phyloP scores from a whole-genome alignment of 2,888 invertebrate species.

The Pristionchus fissidentatus region DNA sequence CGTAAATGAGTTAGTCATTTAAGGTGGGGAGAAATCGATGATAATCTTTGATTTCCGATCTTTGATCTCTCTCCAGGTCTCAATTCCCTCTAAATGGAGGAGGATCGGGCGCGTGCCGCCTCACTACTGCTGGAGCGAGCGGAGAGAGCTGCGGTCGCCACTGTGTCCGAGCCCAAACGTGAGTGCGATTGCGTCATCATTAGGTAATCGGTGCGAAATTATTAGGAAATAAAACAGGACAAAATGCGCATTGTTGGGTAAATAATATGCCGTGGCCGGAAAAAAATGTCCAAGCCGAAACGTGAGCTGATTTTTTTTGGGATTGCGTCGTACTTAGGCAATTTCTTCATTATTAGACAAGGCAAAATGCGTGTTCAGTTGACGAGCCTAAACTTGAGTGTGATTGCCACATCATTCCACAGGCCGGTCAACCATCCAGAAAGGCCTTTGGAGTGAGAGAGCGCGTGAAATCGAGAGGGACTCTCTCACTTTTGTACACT shows the following conservation, averaged over 20 bases:
- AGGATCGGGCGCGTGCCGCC: background rate
- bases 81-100: background rate
- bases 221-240: no score
- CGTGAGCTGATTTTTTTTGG: background rate
- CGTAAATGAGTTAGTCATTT: background rate
- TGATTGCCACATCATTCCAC: no score
- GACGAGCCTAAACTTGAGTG: background rate
- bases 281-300: background rate
- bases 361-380: background rate
- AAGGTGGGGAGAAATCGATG: background rate
- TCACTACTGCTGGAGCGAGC: background rate
- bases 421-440: no score
- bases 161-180: background rate
- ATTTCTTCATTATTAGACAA: background rate
- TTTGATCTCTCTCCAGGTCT: background rate
- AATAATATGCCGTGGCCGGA: background rate
- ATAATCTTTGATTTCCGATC: background rate
- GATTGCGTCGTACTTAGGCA: background rate
- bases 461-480: no score
- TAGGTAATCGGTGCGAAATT: no score
- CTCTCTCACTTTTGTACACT: no score
- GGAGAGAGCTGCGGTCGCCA: no score
- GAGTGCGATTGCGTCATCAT: background rate
- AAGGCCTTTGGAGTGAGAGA: no score
- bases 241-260: no score